These are phyloP conservation scores for Protonibea diacanthus DNA, from an alignment of 2,797 vertebrate species.

Conservation along the genomic window DNA sequence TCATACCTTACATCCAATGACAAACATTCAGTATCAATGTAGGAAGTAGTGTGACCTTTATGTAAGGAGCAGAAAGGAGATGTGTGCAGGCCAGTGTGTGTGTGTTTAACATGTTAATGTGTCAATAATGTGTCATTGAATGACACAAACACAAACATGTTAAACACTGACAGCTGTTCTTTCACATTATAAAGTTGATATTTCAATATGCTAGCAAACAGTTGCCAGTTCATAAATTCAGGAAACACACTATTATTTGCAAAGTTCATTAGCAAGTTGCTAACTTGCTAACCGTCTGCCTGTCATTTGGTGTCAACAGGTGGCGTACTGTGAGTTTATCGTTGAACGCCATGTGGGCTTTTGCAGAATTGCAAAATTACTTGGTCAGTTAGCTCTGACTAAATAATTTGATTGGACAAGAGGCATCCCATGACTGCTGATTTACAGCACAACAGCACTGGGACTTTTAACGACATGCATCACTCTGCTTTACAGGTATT, in stretches of 20 bases:
- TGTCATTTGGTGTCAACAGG: no score
- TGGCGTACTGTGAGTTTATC: neutral
- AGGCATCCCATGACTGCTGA: no score
- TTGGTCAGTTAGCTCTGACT: no score
- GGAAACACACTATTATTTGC: neutral
- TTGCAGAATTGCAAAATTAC: neutral
- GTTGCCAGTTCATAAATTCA: neutral
- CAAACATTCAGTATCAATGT: neutral
- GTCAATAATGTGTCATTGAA: no score
- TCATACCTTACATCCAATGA: neutral
- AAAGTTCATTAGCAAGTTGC: neutral
- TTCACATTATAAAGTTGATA: neutral
- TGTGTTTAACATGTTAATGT: no score
- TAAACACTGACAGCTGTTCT: neutral
- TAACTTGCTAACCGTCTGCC: neutral
- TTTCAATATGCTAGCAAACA: neutral
- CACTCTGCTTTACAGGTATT: no score
- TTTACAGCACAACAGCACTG: no score
- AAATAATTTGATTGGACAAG: no score
- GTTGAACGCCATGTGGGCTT: neutral
- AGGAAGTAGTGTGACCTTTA: neutral
- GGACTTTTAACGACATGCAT: no score
- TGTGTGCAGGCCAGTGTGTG: neutral
- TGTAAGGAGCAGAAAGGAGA: neutral
- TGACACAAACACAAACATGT: no score